phyloP scores from a whole-genome alignment of 2,797 vertebrate genomes.

The Lindbergichthys nudifrons region DNA sequence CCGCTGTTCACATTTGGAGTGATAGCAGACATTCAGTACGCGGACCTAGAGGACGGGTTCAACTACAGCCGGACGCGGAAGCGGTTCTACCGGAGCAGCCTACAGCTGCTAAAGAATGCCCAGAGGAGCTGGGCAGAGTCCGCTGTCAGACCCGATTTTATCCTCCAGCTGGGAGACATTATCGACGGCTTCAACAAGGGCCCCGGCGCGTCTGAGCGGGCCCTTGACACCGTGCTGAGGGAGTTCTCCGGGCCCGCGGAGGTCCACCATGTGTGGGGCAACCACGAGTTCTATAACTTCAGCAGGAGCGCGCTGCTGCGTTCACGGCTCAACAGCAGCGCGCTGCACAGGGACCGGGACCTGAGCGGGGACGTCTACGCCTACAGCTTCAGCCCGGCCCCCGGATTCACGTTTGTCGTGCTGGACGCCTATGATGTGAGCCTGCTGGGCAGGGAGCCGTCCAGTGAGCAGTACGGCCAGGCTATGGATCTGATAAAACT shows the following conservation, averaged over 20 bases:
- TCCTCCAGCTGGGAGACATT: constrained; percentile 93
- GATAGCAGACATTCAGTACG: constrained; percentile 93
- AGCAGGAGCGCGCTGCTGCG: constrained; percentile 80
- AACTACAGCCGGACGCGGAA: constrained; percentile 80
- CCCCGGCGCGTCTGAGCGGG: constrained; percentile 76
- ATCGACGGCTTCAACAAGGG: constrained; percentile 91
- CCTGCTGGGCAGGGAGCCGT: constrained; percentile 86
- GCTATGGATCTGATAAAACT: constrained; percentile 83
- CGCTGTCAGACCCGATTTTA: constrained; percentile 76
- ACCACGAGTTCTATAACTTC: constrained; percentile 98
- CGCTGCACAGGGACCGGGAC: neutral
- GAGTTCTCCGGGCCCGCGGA: constrained; percentile 77
- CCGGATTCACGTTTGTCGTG: constrained; percentile 88
- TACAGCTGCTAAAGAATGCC: constrained; percentile 83
- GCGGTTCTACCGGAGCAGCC: constrained; percentile 90
- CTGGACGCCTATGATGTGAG: constrained; percentile 92
- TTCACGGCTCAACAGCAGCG: constrained; percentile 85
- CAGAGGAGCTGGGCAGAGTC: constrained; percentile 81
- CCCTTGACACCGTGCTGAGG: constrained; percentile 84
- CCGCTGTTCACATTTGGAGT: constrained; percentile 90
- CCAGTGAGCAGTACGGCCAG: constrained; percentile 77
- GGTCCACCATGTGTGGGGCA: constrained; percentile 96
- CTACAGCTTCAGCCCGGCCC: constrained; percentile 88
- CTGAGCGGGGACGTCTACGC: constrained; percentile 78
- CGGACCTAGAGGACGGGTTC: constrained; percentile 89